These are phyloP conservation scores for Anguilla japonica DNA, from an alignment of 2,113 vertebrate genomes.

Conservation along the genomic window DNA sequence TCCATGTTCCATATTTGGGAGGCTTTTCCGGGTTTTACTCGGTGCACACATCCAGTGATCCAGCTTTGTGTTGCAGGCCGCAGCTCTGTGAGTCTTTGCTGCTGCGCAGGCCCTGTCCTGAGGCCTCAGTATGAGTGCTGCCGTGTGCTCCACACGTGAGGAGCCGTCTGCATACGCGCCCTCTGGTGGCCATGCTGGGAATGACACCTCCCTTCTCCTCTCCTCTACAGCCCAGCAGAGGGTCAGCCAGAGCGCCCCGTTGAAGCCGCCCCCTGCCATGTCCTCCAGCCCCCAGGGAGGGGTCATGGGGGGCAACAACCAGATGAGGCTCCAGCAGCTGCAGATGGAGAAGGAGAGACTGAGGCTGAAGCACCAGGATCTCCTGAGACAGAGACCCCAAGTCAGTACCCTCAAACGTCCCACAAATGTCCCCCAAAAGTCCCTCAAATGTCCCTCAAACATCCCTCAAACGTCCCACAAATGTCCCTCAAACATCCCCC, in stretches of 20 bases:
- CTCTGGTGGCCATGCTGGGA: conserved; percentile 32
- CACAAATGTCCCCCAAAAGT: too few relatives aligned
- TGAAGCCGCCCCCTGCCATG: conserved; percentile 82
- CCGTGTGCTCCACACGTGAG: not conserved
- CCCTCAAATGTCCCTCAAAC: too few relatives aligned
- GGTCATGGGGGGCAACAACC: conserved; percentile 82
- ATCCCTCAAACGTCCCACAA: too few relatives aligned
- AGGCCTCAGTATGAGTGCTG: not conserved
- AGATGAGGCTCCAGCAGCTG: conserved; percentile 89
- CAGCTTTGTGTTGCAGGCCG: too few relatives aligned
- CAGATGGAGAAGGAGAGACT: conserved; percentile 96
- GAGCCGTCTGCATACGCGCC: not conserved
- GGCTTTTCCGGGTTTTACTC: too few relatives aligned
- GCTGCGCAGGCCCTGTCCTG: too few relatives aligned
- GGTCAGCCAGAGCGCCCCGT: conserved; percentile 90
- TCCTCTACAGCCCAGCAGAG: conserved; percentile 79
- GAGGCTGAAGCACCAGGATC: conserved; percentile 93
- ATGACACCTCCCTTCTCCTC: not conserved
- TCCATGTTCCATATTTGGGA: too few relatives aligned
- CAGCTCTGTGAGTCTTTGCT: too few relatives aligned
- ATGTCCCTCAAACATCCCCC: conserved; percentile 29
- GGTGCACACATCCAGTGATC: too few relatives aligned
- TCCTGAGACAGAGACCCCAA: conserved; percentile 96
- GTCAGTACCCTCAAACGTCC: conserved; percentile 66
- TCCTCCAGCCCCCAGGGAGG: conserved; percentile 80